A percentile compares a stretch with the other conserved stretches of the same genome.
These are phyloP conservation scores for Amblyjoppa proteus DNA, from an alignment of 2,888 invertebrate species.

Conservation along the genomic window DNA sequence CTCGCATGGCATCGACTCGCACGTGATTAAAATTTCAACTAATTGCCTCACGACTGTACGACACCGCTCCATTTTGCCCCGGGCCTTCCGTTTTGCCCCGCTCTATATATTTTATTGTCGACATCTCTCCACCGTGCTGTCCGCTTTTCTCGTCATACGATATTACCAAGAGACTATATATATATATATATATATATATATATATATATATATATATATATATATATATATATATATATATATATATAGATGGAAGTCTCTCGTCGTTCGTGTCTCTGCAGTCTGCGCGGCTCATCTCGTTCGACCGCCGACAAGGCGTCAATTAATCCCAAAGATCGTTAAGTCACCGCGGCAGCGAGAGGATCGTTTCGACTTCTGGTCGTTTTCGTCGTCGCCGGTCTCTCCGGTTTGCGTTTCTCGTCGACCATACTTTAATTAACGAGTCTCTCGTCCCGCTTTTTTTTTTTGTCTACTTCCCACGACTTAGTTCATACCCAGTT, in stretches of 20 bases:
- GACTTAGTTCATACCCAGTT: conserved; percentile 10
- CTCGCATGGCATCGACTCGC: no score
- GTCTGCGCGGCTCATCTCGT: conserved; percentile 49
- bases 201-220: conserved; percentile 47
- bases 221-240: conserved; percentile 55
- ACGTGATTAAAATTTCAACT: no score
- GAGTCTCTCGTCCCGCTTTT: conserved; percentile 34
- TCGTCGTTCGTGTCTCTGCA: conserved; percentile 24
- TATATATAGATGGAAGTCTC: conserved; percentile 37
- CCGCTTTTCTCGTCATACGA: neutral
- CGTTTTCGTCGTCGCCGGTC: conserved; percentile 21
- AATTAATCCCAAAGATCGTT: conserved; percentile 67
- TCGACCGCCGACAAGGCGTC: conserved; percentile 54
- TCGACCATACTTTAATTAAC: conserved; percentile 63
- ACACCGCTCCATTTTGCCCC: no score
- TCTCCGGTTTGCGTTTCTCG: conserved; percentile 39
- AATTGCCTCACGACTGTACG: no score
- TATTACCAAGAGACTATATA: conserved; percentile 7
- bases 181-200: conserved; percentile 52
- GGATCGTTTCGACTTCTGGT: conserved; percentile 58
- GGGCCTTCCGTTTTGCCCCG: no score
- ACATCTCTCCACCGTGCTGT: neutral
- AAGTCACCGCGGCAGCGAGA: conserved; percentile 41
- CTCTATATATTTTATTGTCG: neutral
- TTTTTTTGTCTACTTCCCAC: conserved; percentile 32